These are phyloP conservation scores for Melanostigma gelatinosum DNA, from an alignment of 2,113 vertebrate genomes.

Conservation along the genomic window DNA sequence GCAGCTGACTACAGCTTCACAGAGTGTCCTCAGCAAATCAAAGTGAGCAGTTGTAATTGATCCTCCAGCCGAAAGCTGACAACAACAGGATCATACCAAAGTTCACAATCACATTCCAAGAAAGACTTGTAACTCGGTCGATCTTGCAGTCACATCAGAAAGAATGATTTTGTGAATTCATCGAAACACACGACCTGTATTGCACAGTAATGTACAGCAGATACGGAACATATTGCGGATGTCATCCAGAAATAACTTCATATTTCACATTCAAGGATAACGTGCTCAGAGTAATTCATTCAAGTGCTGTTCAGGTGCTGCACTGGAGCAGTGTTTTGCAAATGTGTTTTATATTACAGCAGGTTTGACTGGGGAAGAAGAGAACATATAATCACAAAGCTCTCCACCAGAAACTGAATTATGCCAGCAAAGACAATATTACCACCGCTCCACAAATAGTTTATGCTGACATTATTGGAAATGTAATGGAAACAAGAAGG, in stretches of 20 bases:
- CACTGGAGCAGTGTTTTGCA: not conserved
- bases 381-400: not conserved
- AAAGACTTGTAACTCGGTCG: not conserved
- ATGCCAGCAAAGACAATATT: not conserved
- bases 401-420: not conserved
- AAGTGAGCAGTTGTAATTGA: no score
- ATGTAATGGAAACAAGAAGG: not conserved
- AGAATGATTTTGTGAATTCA: not conserved
- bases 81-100: not conserved
- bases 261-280: slow-evolving; percentile 1
- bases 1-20: not conserved
- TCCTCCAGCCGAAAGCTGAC: no score
- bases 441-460: not conserved
- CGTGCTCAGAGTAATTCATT: not conserved
- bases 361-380: not conserved
- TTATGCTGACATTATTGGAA: not conserved
- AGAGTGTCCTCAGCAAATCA: not conserved
- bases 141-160: not conserved
- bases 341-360: not conserved
- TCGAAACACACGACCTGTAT: not conserved
- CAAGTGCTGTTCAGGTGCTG: not conserved
- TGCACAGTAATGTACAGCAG: not conserved
- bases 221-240: not conserved
- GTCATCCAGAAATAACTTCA: not conserved
- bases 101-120: slow-evolving; percentile 5